A percentile compares a stretch with the other conserved stretches of the same genome.
These are phyloP conservation scores for Tenthredo mesomela DNA, from an alignment of 2,888 invertebrate genomes.

Conservation along the genomic window DNA sequence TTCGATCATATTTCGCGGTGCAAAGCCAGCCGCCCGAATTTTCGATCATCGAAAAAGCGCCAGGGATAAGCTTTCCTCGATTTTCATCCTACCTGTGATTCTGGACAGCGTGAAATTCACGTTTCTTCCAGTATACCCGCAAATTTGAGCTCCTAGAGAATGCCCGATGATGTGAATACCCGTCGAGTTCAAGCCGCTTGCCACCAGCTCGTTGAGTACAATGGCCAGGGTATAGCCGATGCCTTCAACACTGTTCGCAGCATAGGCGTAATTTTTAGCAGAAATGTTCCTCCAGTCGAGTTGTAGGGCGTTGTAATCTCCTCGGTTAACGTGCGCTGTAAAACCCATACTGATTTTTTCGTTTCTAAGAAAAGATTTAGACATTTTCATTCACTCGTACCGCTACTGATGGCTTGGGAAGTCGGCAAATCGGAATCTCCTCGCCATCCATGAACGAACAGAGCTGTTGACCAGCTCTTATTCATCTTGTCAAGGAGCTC, in stretches of 20 bases:
- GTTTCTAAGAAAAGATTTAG: neutral
- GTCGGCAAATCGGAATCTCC: conserved; percentile 75
- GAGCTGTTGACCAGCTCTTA: conserved; percentile 69
- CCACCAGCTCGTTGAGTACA: conserved; percentile 63
- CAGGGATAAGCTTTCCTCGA: neutral
- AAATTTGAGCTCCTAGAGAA: conserved; percentile 70
- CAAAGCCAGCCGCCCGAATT: too few species aligned
- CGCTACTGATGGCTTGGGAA: conserved; percentile 70
- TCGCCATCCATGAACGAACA: conserved; percentile 78
- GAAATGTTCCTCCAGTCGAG: conserved; percentile 79
- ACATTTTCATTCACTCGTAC: conserved; percentile 57
- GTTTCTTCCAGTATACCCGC: conserved; percentile 62
- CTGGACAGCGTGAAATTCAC: conserved; percentile 61
- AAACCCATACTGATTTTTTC: neutral
- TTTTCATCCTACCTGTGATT: conserved; percentile 64
- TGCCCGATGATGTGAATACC: conserved; percentile 68
- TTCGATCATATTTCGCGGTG: too few species aligned
- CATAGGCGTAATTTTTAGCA: conserved; percentile 73
- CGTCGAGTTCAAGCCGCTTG: conserved; percentile 57
- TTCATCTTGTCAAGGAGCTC: conserved; percentile 56
- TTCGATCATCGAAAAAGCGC: neutral
- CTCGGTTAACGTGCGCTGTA: conserved; percentile 74
- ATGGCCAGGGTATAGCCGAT: conserved; percentile 63
- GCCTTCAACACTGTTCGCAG: conserved; percentile 58
- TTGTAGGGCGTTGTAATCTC: conserved; percentile 76